phyloP scores from a whole-genome alignment of 53 echinoderm and acorn worm species.

The Arbacia lixula region DNA sequence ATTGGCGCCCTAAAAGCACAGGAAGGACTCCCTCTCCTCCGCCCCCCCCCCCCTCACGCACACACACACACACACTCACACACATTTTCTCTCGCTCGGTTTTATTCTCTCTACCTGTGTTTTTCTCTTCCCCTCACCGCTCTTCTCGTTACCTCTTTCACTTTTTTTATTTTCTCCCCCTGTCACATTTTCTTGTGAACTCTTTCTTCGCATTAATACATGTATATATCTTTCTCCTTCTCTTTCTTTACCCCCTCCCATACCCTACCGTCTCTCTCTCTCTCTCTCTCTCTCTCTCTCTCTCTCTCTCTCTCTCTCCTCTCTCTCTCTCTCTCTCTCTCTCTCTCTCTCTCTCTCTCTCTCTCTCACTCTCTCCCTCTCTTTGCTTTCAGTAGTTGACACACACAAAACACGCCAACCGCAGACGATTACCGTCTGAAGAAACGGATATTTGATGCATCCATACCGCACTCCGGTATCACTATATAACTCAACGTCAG shows the following conservation, averaged over 20 bases:
- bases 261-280: background rate
- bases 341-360: background rate
- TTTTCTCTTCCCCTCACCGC: background rate
- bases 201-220: background rate
- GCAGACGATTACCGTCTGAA: conserved; percentile 5
- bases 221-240: background rate
- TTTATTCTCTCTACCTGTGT: too few relatives aligned
- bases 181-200: background rate
- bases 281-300: background rate
- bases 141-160: background rate
- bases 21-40: background rate
- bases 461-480: too few relatives aligned
- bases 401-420: too few relatives aligned
- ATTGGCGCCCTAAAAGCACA: too few relatives aligned
- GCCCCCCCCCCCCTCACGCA: background rate
- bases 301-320: background rate
- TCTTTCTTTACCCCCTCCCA: background rate
- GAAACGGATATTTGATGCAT: too few relatives aligned
- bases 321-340: background rate
- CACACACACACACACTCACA: background rate
- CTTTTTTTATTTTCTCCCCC: background rate
- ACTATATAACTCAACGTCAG: background rate
- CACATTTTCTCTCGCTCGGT: background rate
- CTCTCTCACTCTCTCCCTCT: conserved; percentile 8
- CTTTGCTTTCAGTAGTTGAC: too few relatives aligned